Evolutionary conservation across 2,797 vertebrate genomes (phyloP).

Genomic region (Naso thynnoides): DNA sequence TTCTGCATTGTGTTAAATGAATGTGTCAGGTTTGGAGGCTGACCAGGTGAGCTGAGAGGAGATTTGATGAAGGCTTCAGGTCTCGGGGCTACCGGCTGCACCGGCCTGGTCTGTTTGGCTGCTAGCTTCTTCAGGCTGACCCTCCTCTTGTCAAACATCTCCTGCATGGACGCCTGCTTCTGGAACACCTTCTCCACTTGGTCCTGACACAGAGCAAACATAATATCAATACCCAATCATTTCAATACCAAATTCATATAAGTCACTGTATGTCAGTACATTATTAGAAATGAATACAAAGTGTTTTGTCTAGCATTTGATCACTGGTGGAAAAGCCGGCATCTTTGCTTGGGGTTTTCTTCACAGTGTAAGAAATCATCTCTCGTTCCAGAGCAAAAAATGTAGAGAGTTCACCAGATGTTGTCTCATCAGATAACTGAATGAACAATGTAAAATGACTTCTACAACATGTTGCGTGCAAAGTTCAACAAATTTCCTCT

Average conservation of each 20-base stretch:
- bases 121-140: conserved; percentile 96
- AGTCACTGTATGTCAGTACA: not conserved
- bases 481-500: not conserved
- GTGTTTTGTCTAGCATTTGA: too few relatives aligned
- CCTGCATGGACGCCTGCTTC: conserved; percentile 94
- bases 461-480: not conserved
- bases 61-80: conserved; percentile 95
- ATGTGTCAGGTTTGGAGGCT: conserved; percentile 20
- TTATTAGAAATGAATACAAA: too few relatives aligned
- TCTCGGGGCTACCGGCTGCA: conserved; percentile 96
- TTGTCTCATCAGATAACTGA: not conserved
- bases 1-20: not conserved
- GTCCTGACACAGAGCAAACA: conserved; percentile 81
- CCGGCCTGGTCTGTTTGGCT: conserved; percentile 95
- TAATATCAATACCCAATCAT: not conserved
- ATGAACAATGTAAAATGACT: too few relatives aligned
- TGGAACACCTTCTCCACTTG: conserved; percentile 94
- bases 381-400: too few relatives aligned
- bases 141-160: conserved; percentile 96
- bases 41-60: conserved; percentile 90
- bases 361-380: too few relatives aligned
- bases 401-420: not conserved
- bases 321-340: too few relatives aligned
- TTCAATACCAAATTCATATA: not conserved
- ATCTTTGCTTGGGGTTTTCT: too few relatives aligned